Evolutionary conservation across 2,797 vertebrate genomes (phyloP).

Genomic region (Trichosurus vulpecula): DNA sequence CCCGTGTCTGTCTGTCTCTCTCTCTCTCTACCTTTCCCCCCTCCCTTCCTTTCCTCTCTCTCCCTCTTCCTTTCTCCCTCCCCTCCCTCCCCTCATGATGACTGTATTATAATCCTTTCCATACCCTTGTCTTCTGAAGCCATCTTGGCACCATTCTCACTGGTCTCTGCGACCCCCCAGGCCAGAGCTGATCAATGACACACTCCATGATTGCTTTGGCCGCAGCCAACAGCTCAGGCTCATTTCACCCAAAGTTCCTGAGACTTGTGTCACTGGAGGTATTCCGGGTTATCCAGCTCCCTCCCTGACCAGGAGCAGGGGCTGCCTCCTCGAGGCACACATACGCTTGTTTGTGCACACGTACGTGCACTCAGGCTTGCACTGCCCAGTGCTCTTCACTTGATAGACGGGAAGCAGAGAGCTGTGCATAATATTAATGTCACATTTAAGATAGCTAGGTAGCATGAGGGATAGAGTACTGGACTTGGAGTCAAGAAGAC

Average conservation of each 20-base stretch:
- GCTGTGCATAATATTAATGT: not conserved
- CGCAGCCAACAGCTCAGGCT: conserved; percentile 65
- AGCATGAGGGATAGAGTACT: not conserved
- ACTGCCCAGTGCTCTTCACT: not conserved
- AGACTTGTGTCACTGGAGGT: conserved; percentile 58
- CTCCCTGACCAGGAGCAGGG: conserved; percentile 55
- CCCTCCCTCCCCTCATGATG: not conserved
- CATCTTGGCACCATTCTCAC: conserved; percentile 77
- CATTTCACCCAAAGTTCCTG: conserved; percentile 72
- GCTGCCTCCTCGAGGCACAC: conserved; percentile 38
- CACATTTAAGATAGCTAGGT: not conserved
- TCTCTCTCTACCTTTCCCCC: not conserved
- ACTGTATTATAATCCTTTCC: conserved; percentile 75
- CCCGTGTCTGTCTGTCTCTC: no score
- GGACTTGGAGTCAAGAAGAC: not conserved
- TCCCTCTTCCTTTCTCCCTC: no score
- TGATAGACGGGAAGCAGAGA: not conserved
- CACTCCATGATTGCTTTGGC: conserved; percentile 71
- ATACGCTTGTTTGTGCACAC: not conserved
- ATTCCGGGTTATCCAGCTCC: conserved; percentile 44
- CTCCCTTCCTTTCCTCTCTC: rapidly evolving
- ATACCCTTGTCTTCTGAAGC: conserved; percentile 77
- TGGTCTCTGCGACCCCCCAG: conserved; percentile 72
- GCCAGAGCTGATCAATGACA: conserved; percentile 78
- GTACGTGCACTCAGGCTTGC: not conserved